Base-by-base conservation (phyloP, 2,888 invertebrate genomes). In the Pandemis corylana region DNA sequence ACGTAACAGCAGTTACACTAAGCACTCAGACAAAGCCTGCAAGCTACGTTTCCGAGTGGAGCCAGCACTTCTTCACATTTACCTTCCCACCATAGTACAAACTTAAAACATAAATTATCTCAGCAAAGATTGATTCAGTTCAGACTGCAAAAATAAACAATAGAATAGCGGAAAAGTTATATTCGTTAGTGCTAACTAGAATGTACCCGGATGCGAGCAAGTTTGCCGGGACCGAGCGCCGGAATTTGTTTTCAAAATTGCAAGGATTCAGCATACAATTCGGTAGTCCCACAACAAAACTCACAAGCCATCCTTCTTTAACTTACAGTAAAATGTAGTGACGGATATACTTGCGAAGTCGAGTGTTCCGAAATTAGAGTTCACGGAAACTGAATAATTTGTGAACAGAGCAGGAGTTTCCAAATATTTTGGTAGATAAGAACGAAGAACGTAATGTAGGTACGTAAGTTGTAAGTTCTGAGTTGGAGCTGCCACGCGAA, bases 161-260 rank as follows among this genome's bases (percentile, higher is more conserved):
- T 49, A 28, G 65, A 49, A 46, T 36, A 28, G 49, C 49, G 28
- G 63, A 65, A 65, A 65, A 65, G 49, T 65, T 65, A 49, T 65
- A 65, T 65, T 65, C 65, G 65, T 65, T 65, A 65, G 65, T 65
- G 65, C 65, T 65, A 65, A 65, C 65, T 65, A 65, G 65, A 49
- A 65, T 65, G 49, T 49, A 49, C 65, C 65, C 65, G 65, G 65
- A 65, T 65, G 49, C 65, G 15, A 65, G 28, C 65, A 49, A 65
- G 65, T 65, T 65, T 49, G 49, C n/a, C n/a, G 5, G 12, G 42
- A 65, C 49, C 13, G 49, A 28, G 42, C 28, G 28, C 49, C 64
- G 49, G 13, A 49, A 65, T 49, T 65, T 65, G 65, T 65, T 65
- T 65, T 65, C 7, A 28, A 65, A 65, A 65, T 65, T 59, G 12